Base-by-base conservation (phyloP, 2,888 invertebrate genomes). In the Lingula anatina region DNA sequence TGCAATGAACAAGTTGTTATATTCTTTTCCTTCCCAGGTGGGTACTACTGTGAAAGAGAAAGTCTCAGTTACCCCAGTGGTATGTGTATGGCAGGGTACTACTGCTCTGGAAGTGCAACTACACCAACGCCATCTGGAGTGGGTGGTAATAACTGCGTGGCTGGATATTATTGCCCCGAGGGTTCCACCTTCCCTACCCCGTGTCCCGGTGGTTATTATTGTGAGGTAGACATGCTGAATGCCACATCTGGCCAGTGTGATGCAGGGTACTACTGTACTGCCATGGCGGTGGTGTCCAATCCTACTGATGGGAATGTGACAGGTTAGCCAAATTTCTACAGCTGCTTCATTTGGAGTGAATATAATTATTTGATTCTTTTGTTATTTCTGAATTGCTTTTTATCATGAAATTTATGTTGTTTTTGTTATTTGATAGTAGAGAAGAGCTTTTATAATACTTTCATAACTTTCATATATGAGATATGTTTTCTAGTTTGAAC, bases 101-200 rank as follows among this genome's bases (percentile, higher is more conserved):
- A 96, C 71, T 99, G 99, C 73, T 94, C 95, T 12, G 93, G 93
- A 59, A 95, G 96, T 63, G 92, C 95, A 0, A 93, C 86, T 68
- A 61, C 59, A 5, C 88, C 87, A 23, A 89, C 88, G 64, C 73
- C 72, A 5, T 56, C 63, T 5, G 62, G 31, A 44, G 49, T 7
- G 2, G 62, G 61, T 15, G 69, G 69, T 21, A 58, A 57, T 24
- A 54, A 58, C 41, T 71, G 71, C 51, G 49, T 54, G 2, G 49
- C 57, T 12, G 71, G 71, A 9, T 59, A 61, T 47, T 71, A 57
- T 58, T 73, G 73, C 48, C 71, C 70, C 0, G 63, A 54, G n/a
- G 70, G 69, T 4, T 62, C 68, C 1, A 48, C 58, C 12, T 38
- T 56, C 46, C 66, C 66, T 28, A 52, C 55, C 2, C 64, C 66